Base-by-base conservation (phyloP, 2,888 invertebrate species). In the Smittia aterrima region DNA sequence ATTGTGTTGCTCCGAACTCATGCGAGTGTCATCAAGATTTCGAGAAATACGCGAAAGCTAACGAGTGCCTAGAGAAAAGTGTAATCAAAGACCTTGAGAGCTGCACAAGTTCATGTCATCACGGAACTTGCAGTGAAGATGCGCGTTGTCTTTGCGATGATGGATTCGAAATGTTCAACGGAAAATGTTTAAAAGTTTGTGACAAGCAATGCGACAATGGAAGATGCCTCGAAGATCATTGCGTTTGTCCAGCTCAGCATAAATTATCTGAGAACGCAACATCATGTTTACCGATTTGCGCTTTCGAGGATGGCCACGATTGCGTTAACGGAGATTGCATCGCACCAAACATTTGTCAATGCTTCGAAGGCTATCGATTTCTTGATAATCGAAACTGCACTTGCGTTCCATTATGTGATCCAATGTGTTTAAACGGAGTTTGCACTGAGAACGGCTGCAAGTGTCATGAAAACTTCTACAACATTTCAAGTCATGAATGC, bases 221-320 rank as follows among this genome's bases (percentile, higher is more conserved):
- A 0, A 78, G 78, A 13, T 84, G 84, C 75, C 78, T 80, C 3
- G 81, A 79, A 0, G 32, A 70, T 70, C 70, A 54, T 20, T 70
- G 70, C 22, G 32, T 70, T 13, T 70, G 70, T 54, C 54, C 70
- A 18, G 1, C n/a, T 7, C 27, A 54, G 7, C 53, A 53, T 22
- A 25, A 27, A 32, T 54, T 70, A 27, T 67, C 67, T 20, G n/a
- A 22, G 9, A 41, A 70, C 6, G 24, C 16, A 3, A 40, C 68
- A 16, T 40, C 68, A 7, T 68, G 68, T 32, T 13, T 68, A n/a
- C 68, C 83, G 83, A 66, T 79, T 81, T 0, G 83, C 84, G 20
- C 78, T 78, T 76, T 82, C 80, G 78, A 89, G 89, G 1, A 81
- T 81, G 78, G 89, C 89, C 24, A 82, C 81, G 75, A 87, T 85